Base-by-base conservation (phyloP, 1,140 invertebrate species). In the Penaeus japonicus region DNA sequence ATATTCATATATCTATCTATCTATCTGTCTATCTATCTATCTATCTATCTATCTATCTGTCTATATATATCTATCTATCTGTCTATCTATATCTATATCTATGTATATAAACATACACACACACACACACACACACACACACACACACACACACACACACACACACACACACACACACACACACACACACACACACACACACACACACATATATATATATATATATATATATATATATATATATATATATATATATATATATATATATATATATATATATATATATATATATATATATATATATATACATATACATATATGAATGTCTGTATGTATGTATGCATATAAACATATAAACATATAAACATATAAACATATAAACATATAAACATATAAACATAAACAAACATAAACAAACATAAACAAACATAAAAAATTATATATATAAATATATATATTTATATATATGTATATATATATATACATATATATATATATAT, bases 401-500 rank as follows among this genome's bases (percentile, higher is more conserved):
- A 80, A 53, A 80, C n/a, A 80, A 53, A 47, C n/a, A n/a, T 53
- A 30, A 22, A 47, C 30, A 80, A 15, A 80, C 39, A 80, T n/a
- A 80, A 22, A 80, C 39, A 80, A n/a, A 80, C 47, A 80, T 35
- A 80, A n/a, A 80, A n/a, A 80, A 27, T 55, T 47, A 59, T 47
- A 81, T 47, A 81, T 47, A 81, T 47, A 81, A n/a, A 81, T 47
- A 81, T 47, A 81, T 47, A 81, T 47, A 81, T 47, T 57, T 47
- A 81, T 70, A 73, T 73, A 73, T 30, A 30, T 73, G 27, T 73
- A 30, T 73, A 73, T 73, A 73, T 47, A 59, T n/a, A 4, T 2
- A 54, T 54, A 55, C 22, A 81, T 81, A 81, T 81, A 81, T 81
- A 81, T 81, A 24, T 55, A 81, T 81, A 55, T 81, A 81, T 81